Base-by-base conservation (phyloP, 2,888 invertebrate genomes). In the Tetranychus piercei region DNA sequence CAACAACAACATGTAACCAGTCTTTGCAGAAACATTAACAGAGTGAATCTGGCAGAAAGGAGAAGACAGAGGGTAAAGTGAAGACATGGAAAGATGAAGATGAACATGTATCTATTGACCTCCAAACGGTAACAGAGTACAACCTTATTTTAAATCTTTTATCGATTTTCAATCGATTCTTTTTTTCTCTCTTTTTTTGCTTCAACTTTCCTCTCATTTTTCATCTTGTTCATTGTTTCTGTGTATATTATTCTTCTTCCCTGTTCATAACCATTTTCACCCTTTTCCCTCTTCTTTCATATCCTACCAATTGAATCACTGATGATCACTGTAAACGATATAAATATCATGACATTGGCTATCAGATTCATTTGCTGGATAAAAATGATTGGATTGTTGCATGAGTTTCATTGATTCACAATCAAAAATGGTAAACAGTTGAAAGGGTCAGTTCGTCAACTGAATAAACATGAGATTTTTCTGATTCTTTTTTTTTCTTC, bases 1-100 rank as follows among this genome's bases (percentile, higher is more conserved):
- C 11, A 69, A 23, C 69, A 22, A 20, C 69, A 69, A 69, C 69
- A 69, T 23, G 20, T 22, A 69, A 69, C 34, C 69, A 69, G 20
- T 20, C 22, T 22, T 23, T 69, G 6, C 69, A 69, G 22, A 23
- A 69, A 23, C 69, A 69, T 69, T 23, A 34, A 34, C 22, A n/a
- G 72, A 34, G 45, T 20, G 44, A 45, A 34, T 43, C 18, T 22
- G 20, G 34, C 8, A 72, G 72, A 72, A 18, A 44, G 72, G 43
- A 72, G 22, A 23, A 20, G 34, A n/a, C 43, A 44, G 71, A 45
- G 72, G 34, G 18, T 43, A 20, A n/a, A 20, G 20, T 18, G 44
- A 44, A 20, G 7, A 34, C 43, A 72, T 7, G 20, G 20, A 72
- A 34, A 71, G 44, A 22, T 22, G 67, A 67, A 67, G 67, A 69